Percentiles rank a stretch among this genome's conserved stretches.
Evolutionary conservation across 2,797 vertebrate species (phyloP).

Genomic region (Nothura maculosa): DNA sequence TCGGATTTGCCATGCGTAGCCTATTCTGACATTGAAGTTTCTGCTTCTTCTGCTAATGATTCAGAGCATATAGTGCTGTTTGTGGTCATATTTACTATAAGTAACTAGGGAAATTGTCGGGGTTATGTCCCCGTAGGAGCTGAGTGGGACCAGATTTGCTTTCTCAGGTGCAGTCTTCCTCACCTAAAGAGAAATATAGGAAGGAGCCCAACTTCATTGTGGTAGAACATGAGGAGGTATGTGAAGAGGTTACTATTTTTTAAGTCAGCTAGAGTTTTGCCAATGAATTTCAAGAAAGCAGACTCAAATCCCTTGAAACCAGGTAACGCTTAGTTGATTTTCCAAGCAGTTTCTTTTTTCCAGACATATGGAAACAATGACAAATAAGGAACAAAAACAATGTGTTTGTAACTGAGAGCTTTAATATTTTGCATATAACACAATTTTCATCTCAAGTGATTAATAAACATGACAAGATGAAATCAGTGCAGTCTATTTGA

Average conservation of each 20-base stretch:
- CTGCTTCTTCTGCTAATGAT: background rate
- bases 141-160: background rate
- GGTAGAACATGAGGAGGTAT: background rate
- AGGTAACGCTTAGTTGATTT: background rate
- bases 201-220: background rate
- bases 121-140: background rate
- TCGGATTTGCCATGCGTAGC: background rate
- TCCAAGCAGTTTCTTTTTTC: background rate
- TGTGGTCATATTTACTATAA: background rate
- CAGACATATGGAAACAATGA: background rate
- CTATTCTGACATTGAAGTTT: background rate
- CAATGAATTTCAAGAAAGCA: background rate
- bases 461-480: background rate
- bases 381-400: background rate
- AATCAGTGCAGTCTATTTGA: background rate
- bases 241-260: background rate
- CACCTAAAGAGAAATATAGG: background rate
- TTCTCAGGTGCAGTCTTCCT: background rate
- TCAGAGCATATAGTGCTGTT: background rate
- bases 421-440: background rate
- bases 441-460: background rate
- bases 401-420: background rate
- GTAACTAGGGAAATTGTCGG: background rate
- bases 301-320: background rate
- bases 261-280: background rate